Evolutionary conservation across 2,113 vertebrate species (phyloP).

Genomic region (Tachuris rubrigastra): DNA sequence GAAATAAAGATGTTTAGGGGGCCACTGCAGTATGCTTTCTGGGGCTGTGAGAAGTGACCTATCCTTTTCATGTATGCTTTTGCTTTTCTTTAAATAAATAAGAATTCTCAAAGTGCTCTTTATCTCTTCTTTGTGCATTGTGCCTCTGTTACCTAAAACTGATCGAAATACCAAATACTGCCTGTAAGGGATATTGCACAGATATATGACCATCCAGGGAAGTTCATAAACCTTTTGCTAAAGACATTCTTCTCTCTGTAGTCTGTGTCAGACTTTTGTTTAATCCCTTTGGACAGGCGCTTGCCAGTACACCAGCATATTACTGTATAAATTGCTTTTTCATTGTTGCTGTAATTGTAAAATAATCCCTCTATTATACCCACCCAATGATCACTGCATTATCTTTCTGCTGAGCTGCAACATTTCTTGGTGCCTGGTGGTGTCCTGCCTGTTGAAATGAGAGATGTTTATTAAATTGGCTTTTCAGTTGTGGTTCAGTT

Average conservation of each 20-base stretch:
- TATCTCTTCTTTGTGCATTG: neutral
- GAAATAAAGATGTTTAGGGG: neutral
- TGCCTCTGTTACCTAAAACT: neutral
- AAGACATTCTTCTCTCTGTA: neutral
- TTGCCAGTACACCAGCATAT: conserved; percentile 10
- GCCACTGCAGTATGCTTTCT: neutral
- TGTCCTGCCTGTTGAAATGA: conserved; percentile 7
- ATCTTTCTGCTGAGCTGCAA: conserved; percentile 11
- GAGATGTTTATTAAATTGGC: neutral
- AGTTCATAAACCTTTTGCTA: neutral
- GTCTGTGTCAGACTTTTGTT: neutral
- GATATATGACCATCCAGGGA: neutral
- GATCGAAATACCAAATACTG: neutral
- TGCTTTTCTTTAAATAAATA: neutral
- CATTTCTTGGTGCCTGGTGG: neutral
- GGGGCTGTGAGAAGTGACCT: neutral
- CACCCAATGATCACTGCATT: neutral
- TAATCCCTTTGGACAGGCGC: conserved; percentile 3
- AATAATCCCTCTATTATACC: conserved; percentile 13
- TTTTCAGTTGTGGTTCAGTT: neutral
- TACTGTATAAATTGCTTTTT: conserved; percentile 27
- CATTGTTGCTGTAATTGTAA: conserved; percentile 51
- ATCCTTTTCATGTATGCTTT: neutral
- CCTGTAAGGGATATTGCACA: neutral
- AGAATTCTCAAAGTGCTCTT: neutral